A percentile compares a stretch with the other conserved stretches of the same genome.
phyloP scores from a whole-genome alignment of 2,113 vertebrate species.

The Oreocharis arfaki region DNA sequence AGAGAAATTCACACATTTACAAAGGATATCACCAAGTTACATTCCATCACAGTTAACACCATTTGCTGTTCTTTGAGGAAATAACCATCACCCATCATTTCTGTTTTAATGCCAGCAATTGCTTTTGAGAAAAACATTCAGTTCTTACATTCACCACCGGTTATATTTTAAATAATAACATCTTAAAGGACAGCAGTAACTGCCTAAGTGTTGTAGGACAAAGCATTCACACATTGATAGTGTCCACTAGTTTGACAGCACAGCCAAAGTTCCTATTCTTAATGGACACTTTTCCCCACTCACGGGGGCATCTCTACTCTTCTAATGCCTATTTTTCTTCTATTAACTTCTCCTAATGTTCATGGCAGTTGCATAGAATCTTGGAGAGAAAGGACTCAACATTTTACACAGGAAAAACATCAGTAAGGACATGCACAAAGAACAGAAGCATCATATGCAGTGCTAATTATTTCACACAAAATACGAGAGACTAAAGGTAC shows the following conservation, averaged over 20 bases:
- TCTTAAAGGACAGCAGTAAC: constrained; percentile 40
- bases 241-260: background rate
- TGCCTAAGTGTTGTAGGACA: constrained; percentile 6
- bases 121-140: constrained; percentile 18
- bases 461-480: background rate
- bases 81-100: constrained; percentile 53
- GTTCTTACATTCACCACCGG: background rate
- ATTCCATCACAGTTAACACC: constrained; percentile 49
- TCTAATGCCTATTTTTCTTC: constrained; percentile 1
- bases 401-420: background rate
- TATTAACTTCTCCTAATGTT: background rate
- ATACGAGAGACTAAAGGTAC: background rate
- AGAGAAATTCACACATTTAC: constrained; percentile 38
- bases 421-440: background rate
- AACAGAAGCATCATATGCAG: background rate
- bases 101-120: constrained; percentile 43
- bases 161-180: constrained; percentile 43
- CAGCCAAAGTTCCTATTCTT: background rate
- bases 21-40: constrained; percentile 21
- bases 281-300: background rate
- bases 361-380: background rate
- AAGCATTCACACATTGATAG: background rate
- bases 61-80: constrained; percentile 54
- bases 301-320: background rate
- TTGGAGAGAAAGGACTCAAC: background rate